Percentiles rank a stretch among this genome's conserved stretches.
Evolutionary conservation across 2,113 vertebrate species (phyloP).

Genomic region (Corynorhinus townsendii): DNA sequence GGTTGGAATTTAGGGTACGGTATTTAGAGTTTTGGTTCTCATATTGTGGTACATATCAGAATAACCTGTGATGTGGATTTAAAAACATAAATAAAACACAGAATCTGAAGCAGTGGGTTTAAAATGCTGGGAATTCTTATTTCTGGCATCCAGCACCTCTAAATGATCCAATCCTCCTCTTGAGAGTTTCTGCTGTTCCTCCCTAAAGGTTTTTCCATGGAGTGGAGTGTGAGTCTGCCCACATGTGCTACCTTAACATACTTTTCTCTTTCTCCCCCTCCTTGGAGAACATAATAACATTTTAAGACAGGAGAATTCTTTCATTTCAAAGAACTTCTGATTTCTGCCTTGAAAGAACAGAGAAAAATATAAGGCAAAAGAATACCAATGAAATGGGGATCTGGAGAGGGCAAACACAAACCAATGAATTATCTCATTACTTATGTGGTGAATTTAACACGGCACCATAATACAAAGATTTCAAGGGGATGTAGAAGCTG

Average conservation of each 20-base stretch:
- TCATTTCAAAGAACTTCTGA: neutral
- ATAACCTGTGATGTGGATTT: neutral
- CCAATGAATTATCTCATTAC: neutral
- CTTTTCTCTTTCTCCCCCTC: neutral
- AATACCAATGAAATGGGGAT: neutral
- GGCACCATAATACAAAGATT: neutral
- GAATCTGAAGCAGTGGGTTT: neutral
- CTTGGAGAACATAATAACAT: neutral
- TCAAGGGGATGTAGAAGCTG: neutral
- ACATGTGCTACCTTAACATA: neutral
- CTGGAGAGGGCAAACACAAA: neutral
- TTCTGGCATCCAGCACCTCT: neutral
- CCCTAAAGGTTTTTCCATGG: neutral
- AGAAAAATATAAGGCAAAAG: neutral
- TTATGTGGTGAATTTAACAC: neutral
- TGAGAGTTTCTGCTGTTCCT: accelerated
- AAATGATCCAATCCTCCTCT: neutral
- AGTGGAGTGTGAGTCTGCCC: too few relatives aligned
- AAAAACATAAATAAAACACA: neutral
- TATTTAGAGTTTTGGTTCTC: neutral
- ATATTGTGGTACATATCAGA: neutral
- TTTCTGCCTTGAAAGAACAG: neutral
- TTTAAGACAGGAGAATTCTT: neutral
- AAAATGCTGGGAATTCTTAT: neutral
- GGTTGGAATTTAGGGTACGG: neutral